Conservation (phyloP, 2,797 vertebrate genomes). For the Microcaecilia unicolor region DNA sequence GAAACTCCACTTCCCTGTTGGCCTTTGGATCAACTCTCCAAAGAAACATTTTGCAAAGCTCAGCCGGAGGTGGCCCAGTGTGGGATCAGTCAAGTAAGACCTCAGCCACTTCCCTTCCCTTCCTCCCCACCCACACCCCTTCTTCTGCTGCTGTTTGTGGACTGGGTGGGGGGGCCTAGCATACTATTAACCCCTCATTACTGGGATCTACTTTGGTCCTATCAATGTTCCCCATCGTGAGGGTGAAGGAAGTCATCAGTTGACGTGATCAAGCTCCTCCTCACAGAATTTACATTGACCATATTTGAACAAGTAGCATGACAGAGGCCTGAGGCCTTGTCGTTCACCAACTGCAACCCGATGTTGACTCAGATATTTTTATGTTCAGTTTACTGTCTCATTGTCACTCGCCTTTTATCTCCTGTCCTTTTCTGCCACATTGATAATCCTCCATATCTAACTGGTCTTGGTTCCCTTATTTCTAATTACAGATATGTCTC, state of each 20-base stretch:
- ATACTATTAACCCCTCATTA: too few relatives aligned
- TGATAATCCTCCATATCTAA: constrained; percentile 36
- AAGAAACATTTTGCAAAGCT: constrained; percentile 87
- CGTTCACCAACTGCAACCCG: too few relatives aligned
- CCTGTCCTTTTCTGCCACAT: too few relatives aligned
- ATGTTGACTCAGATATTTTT: too few relatives aligned
- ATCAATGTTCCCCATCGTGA: too few relatives aligned
- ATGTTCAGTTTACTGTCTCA: neutral
- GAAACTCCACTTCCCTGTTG: constrained; percentile 88
- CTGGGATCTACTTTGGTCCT: too few relatives aligned
- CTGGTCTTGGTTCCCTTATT: neutral
- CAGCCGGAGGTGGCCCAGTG: constrained; percentile 85
- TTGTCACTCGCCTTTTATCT: too few relatives aligned
- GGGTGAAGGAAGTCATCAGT: too few relatives aligned
- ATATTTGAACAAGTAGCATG: too few relatives aligned
- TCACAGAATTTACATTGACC: too few relatives aligned
- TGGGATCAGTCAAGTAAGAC: constrained; percentile 78
- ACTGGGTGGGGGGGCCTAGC: neutral
- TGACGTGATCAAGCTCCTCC: too few relatives aligned
- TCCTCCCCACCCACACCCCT: neutral
- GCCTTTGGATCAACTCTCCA: constrained; percentile 90
- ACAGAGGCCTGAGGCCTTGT: too few relatives aligned
- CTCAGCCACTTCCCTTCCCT: neutral
- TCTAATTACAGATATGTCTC: constrained; percentile 32
- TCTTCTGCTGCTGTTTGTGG: neutral